A percentile compares a stretch with the other conserved stretches of the same genome.
Evolutionary conservation across 2,888 invertebrate species (phyloP).

Genomic region (Elysia crispata): DNA sequence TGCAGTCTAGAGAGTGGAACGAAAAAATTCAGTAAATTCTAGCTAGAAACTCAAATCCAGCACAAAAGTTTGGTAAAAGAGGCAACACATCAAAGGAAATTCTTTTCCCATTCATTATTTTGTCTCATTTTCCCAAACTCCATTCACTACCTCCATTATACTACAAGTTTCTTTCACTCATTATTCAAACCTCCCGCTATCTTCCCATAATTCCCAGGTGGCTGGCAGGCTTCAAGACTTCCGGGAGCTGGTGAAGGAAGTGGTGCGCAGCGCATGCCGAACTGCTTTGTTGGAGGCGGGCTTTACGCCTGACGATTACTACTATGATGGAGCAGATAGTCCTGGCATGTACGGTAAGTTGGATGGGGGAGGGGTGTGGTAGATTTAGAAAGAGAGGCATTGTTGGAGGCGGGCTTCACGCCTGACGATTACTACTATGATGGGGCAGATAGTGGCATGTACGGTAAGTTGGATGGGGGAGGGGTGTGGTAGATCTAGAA

Average conservation of each 20-base stretch:
- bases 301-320: slow-evolving; percentile 86
- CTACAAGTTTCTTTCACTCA: not conserved
- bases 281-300: slow-evolving; percentile 86
- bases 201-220: slow-evolving; percentile 61
- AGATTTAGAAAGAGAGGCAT: too few species aligned
- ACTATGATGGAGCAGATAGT: slow-evolving; percentile 74
- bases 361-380: slow-evolving; percentile 11
- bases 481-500: not conserved
- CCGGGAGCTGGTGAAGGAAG: slow-evolving; percentile 80
- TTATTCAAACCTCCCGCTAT: not conserved
- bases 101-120: too few species aligned
- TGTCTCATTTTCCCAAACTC: not conserved
- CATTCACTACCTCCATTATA: not conserved
- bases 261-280: slow-evolving; percentile 85
- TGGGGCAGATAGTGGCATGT: slow-evolving; percentile 63
- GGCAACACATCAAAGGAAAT: too few species aligned
- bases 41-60: too few species aligned
- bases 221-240: slow-evolving; percentile 76
- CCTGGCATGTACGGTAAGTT: slow-evolving; percentile 60
- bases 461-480: slow-evolving; percentile 48
- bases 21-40: too few species aligned
- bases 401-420: too few species aligned
- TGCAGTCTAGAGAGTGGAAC: too few species aligned
- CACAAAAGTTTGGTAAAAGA: too few species aligned
- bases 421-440: slow-evolving; percentile 67